Conservation (phyloP, 2,888 invertebrate species). For the Tetrapedia diversipes region DNA sequence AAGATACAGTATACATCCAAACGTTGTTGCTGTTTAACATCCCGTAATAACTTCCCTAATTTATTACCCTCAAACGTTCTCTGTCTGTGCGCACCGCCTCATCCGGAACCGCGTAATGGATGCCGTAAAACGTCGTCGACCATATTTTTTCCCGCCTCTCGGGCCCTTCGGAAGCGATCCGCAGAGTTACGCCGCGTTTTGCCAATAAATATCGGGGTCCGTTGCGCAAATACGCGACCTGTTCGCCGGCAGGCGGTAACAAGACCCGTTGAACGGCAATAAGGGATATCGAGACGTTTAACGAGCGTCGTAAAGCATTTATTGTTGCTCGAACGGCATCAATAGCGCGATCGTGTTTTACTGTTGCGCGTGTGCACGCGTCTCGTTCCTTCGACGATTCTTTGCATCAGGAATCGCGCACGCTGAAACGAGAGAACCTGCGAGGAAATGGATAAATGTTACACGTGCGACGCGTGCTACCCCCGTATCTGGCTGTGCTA, state of each 20-base stretch:
- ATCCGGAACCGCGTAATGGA: conserved; percentile 19
- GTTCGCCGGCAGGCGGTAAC: conserved; percentile 10
- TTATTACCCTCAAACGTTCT: conserved; percentile 27
- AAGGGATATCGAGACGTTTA: conserved; percentile 74
- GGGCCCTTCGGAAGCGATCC: not conserved
- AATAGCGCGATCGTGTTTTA: conserved; percentile 71
- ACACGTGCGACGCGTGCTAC: not conserved
- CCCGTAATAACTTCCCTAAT: conserved; percentile 17
- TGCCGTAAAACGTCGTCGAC: conserved; percentile 8
- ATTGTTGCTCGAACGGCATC: conserved; percentile 69
- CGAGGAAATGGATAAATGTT: not conserved
- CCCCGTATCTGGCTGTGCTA: not conserved
- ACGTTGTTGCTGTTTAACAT: conserved; percentile 7
- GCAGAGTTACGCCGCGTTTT: not conserved
- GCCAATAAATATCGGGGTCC: conserved; percentile 8
- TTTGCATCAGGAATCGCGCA: conserved; percentile 13
- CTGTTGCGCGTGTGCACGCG: conserved; percentile 51
- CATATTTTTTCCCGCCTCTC: not conserved
- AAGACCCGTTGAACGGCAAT: conserved; percentile 24
- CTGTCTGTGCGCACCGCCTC: not conserved
- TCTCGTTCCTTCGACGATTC: conserved; percentile 22
- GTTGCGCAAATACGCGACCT: conserved; percentile 1
- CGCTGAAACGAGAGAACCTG: not conserved
- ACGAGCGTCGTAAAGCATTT: conserved; percentile 73
- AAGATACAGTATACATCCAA: not conserved